phyloP scores from a whole-genome alignment of 2,113 vertebrate species.

The Erythrocebus patas region DNA sequence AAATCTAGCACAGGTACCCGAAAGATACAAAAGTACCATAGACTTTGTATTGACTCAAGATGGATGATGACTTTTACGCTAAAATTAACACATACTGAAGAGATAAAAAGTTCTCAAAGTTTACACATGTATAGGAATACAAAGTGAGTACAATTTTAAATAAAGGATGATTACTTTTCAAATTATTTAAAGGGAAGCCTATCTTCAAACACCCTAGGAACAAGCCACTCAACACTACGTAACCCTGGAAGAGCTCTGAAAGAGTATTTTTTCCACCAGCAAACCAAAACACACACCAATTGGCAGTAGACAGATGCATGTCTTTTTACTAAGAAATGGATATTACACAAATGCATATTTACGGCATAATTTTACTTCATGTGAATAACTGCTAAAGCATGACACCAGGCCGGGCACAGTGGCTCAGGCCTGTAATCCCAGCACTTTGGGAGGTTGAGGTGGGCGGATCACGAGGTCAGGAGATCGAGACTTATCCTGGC shows the following conservation, averaged over 20 bases:
- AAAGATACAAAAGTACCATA: not conserved
- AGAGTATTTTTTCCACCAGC: not conserved
- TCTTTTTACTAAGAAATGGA: not conserved
- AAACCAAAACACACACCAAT: not conserved
- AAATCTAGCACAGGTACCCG: not conserved
- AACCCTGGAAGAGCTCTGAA: not conserved
- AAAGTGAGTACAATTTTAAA: not conserved
- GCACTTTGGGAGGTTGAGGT: no score
- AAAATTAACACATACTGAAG: not conserved
- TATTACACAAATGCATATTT: not conserved
- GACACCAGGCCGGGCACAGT: no score
- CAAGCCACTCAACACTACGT: not conserved
- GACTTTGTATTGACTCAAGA: not conserved
- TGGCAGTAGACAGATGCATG: not conserved
- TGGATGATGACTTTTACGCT: not conserved
- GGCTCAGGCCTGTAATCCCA: no score
- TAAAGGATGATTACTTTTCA: not conserved
- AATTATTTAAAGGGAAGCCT: not conserved
- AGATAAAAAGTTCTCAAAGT: not conserved
- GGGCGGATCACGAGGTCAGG: no score
- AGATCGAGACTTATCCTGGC: no score
- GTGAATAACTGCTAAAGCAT: not conserved
- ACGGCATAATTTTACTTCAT: not conserved
- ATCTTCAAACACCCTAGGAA: not conserved
- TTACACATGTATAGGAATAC: not conserved